These are phyloP conservation scores for Pachycephala philippinensis DNA, from an alignment of 2,113 vertebrate genomes.

Conservation along the genomic window DNA sequence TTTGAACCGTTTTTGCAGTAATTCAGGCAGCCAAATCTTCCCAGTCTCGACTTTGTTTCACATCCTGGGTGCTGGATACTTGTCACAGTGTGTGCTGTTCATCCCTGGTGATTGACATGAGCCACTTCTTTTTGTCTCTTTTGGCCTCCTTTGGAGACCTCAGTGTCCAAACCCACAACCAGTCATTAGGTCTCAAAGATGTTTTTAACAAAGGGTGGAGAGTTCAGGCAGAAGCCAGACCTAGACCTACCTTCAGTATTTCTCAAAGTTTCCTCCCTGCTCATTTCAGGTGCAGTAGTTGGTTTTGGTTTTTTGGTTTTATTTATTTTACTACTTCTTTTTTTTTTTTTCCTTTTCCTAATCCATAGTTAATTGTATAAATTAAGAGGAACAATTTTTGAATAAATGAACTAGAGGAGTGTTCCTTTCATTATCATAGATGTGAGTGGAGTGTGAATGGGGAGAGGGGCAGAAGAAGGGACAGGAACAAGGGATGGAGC, in stretches of 20 bases:
- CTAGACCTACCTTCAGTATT: neutral
- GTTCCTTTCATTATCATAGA: neutral
- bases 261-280: neutral
- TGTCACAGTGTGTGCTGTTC: neutral
- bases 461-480: neutral
- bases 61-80: neutral
- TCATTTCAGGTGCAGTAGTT: neutral
- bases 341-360: neutral
- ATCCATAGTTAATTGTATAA: neutral
- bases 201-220: neutral
- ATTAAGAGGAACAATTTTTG: neutral
- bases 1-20: neutral
- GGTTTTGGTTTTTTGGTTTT: neutral
- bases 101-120: neutral
- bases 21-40: neutral
- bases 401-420: neutral
- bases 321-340: neutral
- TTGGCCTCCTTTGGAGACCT: neutral
- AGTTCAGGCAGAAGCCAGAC: neutral
- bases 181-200: neutral
- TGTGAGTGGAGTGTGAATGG: neutral
- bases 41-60: neutral
- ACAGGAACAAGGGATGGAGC: neutral
- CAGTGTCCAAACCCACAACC: neutral
- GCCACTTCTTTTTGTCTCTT: neutral